Evolutionary conservation across 2,113 vertebrate genomes (phyloP).

Genomic region (Paradisaea rubra): DNA sequence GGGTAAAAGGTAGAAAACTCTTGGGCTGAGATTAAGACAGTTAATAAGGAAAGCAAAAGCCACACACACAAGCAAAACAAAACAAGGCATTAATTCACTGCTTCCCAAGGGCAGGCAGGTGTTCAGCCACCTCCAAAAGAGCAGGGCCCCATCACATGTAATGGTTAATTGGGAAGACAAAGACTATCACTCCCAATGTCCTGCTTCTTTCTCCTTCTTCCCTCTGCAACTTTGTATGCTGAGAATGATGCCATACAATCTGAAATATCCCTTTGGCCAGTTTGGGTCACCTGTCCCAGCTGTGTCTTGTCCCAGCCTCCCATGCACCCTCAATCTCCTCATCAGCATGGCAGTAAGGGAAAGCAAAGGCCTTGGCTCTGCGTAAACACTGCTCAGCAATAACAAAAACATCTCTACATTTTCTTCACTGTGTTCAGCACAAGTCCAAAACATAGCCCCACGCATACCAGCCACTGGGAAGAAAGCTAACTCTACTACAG

Average conservation of each 20-base stretch:
- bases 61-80: not conserved
- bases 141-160: not conserved
- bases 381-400: not conserved
- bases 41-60: not conserved
- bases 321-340: accelerated
- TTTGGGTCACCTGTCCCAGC: not conserved
- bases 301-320: not conserved
- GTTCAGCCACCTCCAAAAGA: not conserved
- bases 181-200: not conserved
- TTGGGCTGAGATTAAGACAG: not conserved
- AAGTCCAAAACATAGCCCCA: not conserved
- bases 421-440: not conserved
- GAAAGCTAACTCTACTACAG: not conserved
- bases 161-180: not conserved
- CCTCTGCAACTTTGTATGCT: not conserved
- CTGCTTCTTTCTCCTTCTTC: not conserved
- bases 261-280: not conserved
- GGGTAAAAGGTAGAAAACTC: not conserved
- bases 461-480: not conserved
- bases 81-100: not conserved
- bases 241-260: not conserved
- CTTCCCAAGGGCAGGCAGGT: not conserved
- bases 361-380: not conserved
- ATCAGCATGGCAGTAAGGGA: accelerated
- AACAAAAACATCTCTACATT: not conserved